Base-by-base conservation (phyloP, 2,797 vertebrate genomes). In the Pantherophis vulpinus region DNA sequence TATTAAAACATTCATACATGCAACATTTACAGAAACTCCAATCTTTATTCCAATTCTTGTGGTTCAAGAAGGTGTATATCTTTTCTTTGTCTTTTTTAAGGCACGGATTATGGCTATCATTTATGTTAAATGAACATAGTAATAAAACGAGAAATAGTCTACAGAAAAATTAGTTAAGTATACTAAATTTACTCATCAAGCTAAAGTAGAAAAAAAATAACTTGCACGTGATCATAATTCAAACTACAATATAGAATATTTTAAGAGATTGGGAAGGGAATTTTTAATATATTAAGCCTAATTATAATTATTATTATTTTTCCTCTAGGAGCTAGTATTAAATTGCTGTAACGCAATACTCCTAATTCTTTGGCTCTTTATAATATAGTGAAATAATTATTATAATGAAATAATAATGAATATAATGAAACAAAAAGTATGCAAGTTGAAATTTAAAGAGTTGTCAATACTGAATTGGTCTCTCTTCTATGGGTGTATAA, bases 361-460 rank as follows among this genome's bases (percentile, higher is more conserved):
- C 58, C 56, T 16, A 93, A 16, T 89, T 89, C 94, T 95, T 90
- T 86, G 56, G 92, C 63, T 89, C 8, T n/a, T 90, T 25, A n/a
- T 0, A 74, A 94, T 90, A 89, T 47, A 83, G 23, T 55, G 7
- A 32, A 5, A 13, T 42, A 42, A 42, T 42, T 42, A 42, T 42
- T 42, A 42, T 42, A 42, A 42, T 42, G 42, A 42, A 42, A 42
- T 42, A 42, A 42, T 42, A 42, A 42, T 42, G 42, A 42, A 42
- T 42, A 89, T 47, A 83, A 27, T 55, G 11, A 32, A 5, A 13
- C 32, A 90, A 60, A 14, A 42, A 91, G 51, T 88, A 58, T 37
- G 63, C 14, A 87, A 74, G 86, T 11, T 20, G 27, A 96, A 59
- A 61, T 63, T 90, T 83, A 93, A 58, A 93, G 42, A 94, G 29